Base-by-base conservation (phyloP, 2,888 invertebrate species). In the Andrena flavipes region DNA sequence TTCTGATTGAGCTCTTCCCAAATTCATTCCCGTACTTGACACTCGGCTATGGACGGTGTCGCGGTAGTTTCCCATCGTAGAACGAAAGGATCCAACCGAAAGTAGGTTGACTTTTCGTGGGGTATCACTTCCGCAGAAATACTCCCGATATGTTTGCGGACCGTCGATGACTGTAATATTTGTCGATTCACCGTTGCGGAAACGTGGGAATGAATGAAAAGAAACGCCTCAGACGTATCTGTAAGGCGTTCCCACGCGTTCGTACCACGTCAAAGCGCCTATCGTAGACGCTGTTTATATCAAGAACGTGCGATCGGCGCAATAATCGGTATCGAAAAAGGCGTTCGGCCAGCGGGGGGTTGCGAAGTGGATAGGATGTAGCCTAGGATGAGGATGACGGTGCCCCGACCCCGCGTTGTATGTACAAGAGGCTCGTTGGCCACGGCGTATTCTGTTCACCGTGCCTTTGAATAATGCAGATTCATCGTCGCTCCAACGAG, bases 401-500 rank as follows among this genome's bases (percentile, higher is more conserved):
- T 82, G 80, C 62, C 75, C 49, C 51, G 64, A 78, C 62, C 75
- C 49, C 51, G 64, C 48, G 59, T 71, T 56, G 56, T 84, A 87
- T 59, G 65, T 73, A 71, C 70, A 75, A 65, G 42, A 74, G 71
- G 33, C 56, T 62, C 74, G 63, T 76, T 84, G 75, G 42, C 68
- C 67, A 60, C 35, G 48, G 48, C n/a, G 59, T 68, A 69, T 42
- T 74, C 60, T 65, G 64, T 71, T 84, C 80, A 59, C 67, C 63
- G 80, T 82, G 76, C 72, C 84, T 82, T 75, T 86, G 89, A 91
- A 91, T 91, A 91, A 89, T 90, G 91, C 91, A 91, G 90, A 91
- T 87, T 88, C 88, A 88, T 91, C 91, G 87, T 88, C 85, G 86
- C 84, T 89, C 84, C 87, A 87, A 87, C 88, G 85, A 85, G 86